These are phyloP conservation scores for Plebejus anna DNA, from an alignment of 2,888 invertebrate genomes.

Conservation along the genomic window DNA sequence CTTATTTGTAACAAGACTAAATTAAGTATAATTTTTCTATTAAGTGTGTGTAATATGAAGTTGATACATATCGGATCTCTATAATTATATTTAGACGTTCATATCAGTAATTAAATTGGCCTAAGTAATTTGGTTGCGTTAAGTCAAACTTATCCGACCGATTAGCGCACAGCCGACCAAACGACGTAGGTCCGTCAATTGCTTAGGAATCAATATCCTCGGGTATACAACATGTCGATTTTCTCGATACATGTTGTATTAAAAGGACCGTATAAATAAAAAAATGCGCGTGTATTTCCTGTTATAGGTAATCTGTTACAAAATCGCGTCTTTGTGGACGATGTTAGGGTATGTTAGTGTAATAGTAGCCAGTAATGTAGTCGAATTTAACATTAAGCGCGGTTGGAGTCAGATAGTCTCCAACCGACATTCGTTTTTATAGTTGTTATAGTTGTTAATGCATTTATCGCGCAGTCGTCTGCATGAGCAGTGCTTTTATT, in stretches of 20 bases:
- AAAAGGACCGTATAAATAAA: too few species aligned
- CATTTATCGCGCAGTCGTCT: neutral
- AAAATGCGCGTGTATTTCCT: neutral
- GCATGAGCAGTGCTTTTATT: neutral
- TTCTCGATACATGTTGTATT: too few species aligned
- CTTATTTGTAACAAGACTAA: neutral
- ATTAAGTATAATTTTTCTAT: neutral
- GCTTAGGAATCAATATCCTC: too few species aligned
- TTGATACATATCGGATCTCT: neutral
- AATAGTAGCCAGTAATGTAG: neutral
- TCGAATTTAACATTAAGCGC: neutral
- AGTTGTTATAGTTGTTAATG: neutral
- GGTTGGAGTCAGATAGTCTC: constrained; percentile 10
- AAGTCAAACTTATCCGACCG: too few species aligned
- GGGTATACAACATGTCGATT: neutral
- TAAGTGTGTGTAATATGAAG: neutral
- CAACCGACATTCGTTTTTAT: neutral
- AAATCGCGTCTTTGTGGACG: neutral
- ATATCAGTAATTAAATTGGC: too few species aligned
- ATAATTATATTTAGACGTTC: neutral
- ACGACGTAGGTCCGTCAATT: too few species aligned
- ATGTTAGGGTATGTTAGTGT: neutral
- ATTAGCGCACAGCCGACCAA: too few species aligned
- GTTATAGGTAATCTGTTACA: neutral
- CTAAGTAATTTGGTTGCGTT: too few species aligned